Base-by-base conservation (phyloP, 2,888 invertebrate genomes). In the Ptilodon capucinus region DNA sequence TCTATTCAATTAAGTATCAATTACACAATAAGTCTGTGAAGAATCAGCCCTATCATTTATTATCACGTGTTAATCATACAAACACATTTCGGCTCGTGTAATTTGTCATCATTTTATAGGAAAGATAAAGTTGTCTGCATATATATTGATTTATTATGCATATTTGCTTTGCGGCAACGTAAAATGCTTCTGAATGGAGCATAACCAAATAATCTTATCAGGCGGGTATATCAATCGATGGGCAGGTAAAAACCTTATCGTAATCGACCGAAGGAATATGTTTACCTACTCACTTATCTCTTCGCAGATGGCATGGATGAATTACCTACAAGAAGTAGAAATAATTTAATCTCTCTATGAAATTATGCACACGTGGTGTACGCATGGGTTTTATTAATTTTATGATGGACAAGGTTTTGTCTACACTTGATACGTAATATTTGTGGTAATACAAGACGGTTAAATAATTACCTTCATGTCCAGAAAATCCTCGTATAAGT, bases 1-100 rank as follows among this genome's bases (percentile, higher is more conserved):
- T n/a, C n/a, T n/a, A n/a, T n/a, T n/a, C n/a, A n/a, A n/a, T n/a
- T n/a, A n/a, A n/a, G n/a, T n/a, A n/a, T n/a, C n/a, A n/a, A n/a
- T n/a, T n/a, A n/a, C n/a, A n/a, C n/a, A n/a, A n/a, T n/a, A n/a
- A n/a, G n/a, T n/a, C n/a, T 44, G 19, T 19, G 18, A 39, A 25
- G 19, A 25, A 11, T 40, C 46, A 16, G 48, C 38, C 48, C 48
- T 48, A 48, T 48, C 48, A 48, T 48, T 48, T 61, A 61, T 66
- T 77, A 82, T 84, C 83, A 83, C 51, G 79, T 80, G 81, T 79
- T 81, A 57, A 62, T 86, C 85, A 85, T 76, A 64, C 46, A 64
- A 74, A 85, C 85, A 86, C 86, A 69, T 85, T 81, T 86, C 74
- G 86, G 87, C 87, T 88, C 87, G 83, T 85, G 85, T 79, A 64